Conservation (phyloP, 2,797 vertebrate species). For the Alcedo atthis region DNA sequence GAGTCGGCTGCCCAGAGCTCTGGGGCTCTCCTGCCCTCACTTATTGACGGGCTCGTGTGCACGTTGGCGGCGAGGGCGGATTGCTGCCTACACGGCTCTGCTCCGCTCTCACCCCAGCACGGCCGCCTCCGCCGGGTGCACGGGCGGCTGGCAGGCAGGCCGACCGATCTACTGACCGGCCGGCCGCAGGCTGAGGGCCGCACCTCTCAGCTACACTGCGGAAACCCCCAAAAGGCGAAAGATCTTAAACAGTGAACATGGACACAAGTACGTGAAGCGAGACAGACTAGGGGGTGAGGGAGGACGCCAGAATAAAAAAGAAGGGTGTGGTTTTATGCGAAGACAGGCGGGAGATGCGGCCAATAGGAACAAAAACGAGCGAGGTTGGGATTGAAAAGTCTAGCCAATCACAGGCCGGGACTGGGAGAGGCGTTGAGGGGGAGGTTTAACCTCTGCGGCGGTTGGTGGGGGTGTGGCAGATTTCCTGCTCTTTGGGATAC, state of each 20-base stretch:
- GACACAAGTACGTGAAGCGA: too few relatives aligned
- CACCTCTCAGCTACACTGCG: background rate
- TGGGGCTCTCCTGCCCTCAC: conserved; percentile 66
- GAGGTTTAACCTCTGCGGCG: background rate
- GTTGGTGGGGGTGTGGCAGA: background rate
- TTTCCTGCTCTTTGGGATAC: too few relatives aligned
- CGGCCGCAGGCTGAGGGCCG: background rate
- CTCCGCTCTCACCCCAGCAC: background rate
- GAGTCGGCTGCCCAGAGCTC: background rate
- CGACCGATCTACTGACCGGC: background rate
- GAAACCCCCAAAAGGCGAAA: background rate
- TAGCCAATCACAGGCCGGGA: background rate
- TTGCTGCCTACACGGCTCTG: background rate
- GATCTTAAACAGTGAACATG: background rate
- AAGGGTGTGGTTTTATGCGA: too few relatives aligned
- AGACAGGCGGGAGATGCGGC: background rate
- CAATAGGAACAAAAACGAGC: conserved; percentile 16
- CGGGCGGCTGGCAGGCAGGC: background rate
- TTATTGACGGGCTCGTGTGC: conserved; percentile 20
- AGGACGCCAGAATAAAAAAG: too few relatives aligned
- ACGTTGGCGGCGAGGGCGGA: background rate
- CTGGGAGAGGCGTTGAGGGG: background rate
- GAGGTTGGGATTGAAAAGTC: background rate
- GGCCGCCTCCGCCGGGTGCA: background rate
- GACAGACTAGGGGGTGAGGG: too few relatives aligned